Evolutionary conservation across 2,113 vertebrate species (phyloP), one percentile per base, ranked within the genome.

Genomic region (Okapia johnstoni): DNA sequence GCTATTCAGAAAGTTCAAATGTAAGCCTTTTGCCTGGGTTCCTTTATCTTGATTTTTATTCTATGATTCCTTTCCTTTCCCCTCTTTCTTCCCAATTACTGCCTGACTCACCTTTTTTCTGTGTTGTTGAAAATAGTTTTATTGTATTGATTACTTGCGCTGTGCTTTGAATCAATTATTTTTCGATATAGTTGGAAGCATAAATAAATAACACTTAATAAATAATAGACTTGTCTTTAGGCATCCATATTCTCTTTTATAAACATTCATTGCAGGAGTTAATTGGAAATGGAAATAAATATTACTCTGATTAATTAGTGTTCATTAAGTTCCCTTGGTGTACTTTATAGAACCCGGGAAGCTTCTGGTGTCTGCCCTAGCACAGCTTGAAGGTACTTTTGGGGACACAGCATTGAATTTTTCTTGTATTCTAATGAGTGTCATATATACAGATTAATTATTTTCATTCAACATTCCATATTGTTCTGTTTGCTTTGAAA

Each of bases 201-300:
- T 97, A 97, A 98, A 97, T 97, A 98, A 97, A 77, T 96, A 97
- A 97, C 94, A 76, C 84, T 52, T 96, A 92, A 77, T 97, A 97
- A 98, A 93, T 96, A 98, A 96, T 98, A 97, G 77, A 96, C 60
- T 89, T 98, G 92, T 97, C 88, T 91, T 96, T 88, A 94, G 50
- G 77, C 93, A 95, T 95, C 77, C 63, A 60, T 95, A 95, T 52
- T 96, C 70, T 96, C 46, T 93, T 73, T 93, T 85, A 84, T 17
- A 97, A 90, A 88, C 70, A 87, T 93, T 96, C 57, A 77, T 97
- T 96, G 90, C 9, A n/a, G 76, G 57, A 97, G 60, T 96, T 98
- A 95, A 96, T 96, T 97, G 83, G 85, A 97, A 97, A 93, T 97
- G 77, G 58, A 95, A 89, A 90, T 94, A 97, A 98, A 95, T 98